Conservation (phyloP, 1,140 invertebrate species). For the Holotrichia oblita region DNA sequence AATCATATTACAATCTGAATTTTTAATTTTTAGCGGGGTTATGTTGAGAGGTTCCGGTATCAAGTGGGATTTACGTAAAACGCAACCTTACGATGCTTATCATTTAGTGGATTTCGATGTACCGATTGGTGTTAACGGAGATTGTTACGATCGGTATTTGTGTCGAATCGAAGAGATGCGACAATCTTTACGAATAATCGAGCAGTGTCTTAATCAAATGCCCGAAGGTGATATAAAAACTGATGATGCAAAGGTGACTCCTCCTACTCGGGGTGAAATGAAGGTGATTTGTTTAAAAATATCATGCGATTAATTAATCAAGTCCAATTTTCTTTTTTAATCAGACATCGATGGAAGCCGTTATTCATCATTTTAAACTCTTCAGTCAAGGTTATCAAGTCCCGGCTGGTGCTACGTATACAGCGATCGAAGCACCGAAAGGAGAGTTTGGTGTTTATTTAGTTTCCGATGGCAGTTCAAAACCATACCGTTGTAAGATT, state of each 20-base stretch:
- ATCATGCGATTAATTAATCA: not conserved
- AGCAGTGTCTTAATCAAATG: constrained; percentile 88
- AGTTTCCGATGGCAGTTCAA: constrained; percentile 82
- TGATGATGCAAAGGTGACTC: constrained; percentile 84
- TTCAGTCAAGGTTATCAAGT: constrained; percentile 84
- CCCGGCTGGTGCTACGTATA: constrained; percentile 84
- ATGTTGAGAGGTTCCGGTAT: constrained; percentile 85
- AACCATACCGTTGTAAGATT: constrained; percentile 84
- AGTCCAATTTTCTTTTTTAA: not conserved
- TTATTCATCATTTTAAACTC: constrained; percentile 91
- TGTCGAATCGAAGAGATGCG: constrained; percentile 82
- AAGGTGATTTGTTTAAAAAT: constrained; percentile 63
- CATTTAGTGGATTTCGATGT: constrained; percentile 87
- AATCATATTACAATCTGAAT: no score
- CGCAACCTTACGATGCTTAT: constrained; percentile 88
- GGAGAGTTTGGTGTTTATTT: constrained; percentile 90
- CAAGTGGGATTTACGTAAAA: constrained; percentile 89
- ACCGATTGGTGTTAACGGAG: constrained; percentile 84
- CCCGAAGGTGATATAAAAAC: constrained; percentile 82
- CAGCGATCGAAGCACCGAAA: constrained; percentile 82
- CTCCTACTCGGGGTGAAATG: constrained; percentile 83
- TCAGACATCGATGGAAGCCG: constrained; percentile 81
- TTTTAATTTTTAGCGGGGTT: constrained; percentile 65
- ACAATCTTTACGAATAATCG: constrained; percentile 77
- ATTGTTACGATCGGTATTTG: constrained; percentile 78